These are phyloP conservation scores for Flexamia atlantica DNA, from an alignment of 2,888 invertebrate species.

Conservation along the genomic window DNA sequence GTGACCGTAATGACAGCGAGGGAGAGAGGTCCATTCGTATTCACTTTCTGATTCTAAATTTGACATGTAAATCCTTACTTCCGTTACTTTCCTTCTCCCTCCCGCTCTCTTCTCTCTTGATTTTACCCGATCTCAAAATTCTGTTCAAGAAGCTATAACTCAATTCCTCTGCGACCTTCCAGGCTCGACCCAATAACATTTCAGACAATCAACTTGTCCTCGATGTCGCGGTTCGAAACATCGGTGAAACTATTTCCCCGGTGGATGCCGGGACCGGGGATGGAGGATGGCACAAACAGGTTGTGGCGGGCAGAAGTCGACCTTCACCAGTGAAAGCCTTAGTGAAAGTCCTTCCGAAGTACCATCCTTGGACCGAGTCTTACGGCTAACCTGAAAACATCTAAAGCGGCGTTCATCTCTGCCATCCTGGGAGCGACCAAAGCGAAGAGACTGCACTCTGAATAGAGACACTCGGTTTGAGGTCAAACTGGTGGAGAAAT, in stretches of 20 bases:
- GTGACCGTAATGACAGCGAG: too few species aligned
- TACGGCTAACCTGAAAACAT: constrained; percentile 24
- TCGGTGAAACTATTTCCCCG: constrained; percentile 7
- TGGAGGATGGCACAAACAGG: constrained; percentile 20
- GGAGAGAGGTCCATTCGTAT: background rate
- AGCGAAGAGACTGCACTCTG: background rate
- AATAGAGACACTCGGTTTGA: too few species aligned
- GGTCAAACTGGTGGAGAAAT: too few species aligned
- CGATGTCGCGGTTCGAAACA: background rate
- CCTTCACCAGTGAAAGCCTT: constrained; percentile 56
- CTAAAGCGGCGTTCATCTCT: background rate
- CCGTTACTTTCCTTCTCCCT: too few species aligned
- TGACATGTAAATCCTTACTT: too few species aligned
- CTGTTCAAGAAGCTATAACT: too few species aligned
- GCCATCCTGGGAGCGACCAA: background rate
- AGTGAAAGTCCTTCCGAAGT: constrained; percentile 40
- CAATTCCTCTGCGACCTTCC: too few species aligned
- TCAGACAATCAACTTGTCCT: background rate
- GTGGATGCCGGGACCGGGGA: background rate
- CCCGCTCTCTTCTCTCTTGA: too few species aligned
- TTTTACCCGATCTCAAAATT: background rate
- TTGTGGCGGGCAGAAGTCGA: constrained; percentile 14
- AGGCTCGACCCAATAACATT: background rate
- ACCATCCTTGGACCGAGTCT: constrained; percentile 42
- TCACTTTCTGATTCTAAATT: background rate